A percentile compares a stretch with the other conserved stretches of the same genome.
phyloP scores from a whole-genome alignment of 1,140 invertebrate species.

The Aphelenchoides fujianensis region DNA sequence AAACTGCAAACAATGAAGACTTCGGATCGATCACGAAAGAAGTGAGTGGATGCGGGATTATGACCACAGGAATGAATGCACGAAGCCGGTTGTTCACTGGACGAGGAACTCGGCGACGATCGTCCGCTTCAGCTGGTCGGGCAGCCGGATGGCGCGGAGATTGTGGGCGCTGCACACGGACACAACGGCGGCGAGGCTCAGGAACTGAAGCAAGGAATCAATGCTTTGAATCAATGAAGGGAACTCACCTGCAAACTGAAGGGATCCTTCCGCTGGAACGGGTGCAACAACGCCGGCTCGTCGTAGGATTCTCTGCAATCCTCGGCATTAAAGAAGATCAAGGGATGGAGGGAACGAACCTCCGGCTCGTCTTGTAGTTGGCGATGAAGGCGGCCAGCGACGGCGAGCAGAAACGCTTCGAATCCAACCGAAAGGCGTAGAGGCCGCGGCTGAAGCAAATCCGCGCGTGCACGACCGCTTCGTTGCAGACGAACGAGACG shows the following conservation, averaged over 20 bases:
- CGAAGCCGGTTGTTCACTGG: too few relatives aligned
- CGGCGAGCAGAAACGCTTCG: conserved; percentile 82
- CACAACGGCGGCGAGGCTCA: neutral
- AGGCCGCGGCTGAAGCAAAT: conserved; percentile 95
- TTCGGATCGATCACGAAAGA: too few relatives aligned
- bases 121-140: neutral
- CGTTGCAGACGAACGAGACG: conserved; percentile 73
- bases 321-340: neutral
- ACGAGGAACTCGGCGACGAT: neutral
- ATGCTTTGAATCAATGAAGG: neutral
- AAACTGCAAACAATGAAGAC: too few relatives aligned
- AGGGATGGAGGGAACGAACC: neutral
- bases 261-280: neutral
- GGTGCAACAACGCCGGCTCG: neutral
- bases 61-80: too few relatives aligned
- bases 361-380: neutral
- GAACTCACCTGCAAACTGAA: neutral
- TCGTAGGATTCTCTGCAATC: neutral
- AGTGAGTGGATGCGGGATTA: too few relatives aligned
- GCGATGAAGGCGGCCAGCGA: neutral
- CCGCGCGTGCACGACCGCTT: conserved; percentile 80
- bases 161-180: neutral
- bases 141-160: neutral
- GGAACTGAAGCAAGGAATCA: neutral
- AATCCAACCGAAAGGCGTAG: conserved; percentile 92